Base-by-base conservation (phyloP, 2,888 invertebrate genomes). In the Stenotaenia linearis region DNA sequence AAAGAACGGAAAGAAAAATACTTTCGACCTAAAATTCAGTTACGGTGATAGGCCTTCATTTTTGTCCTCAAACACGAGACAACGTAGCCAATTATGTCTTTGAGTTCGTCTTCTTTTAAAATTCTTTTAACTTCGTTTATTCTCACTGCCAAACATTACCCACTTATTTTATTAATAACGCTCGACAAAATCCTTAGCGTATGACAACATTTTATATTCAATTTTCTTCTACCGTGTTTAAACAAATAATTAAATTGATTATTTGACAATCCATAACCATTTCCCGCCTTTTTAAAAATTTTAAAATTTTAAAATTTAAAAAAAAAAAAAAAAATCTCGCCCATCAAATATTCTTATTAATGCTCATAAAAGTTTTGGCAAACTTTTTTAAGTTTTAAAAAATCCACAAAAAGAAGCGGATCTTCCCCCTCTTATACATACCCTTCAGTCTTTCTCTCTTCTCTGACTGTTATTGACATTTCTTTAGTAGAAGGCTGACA, bases 391-490 rank as follows among this genome's bases (percentile, higher is more conserved):
- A 21, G 5, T 12, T 40, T 40, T 40, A 12, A n/a, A 5, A 15
- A 5, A 61, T 25, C 28, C 25, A 61, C 61, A 61, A 25, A 61
- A 23, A 23, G 23, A 61, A 61, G 28, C 61, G 25, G 61, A 61
- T 61, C 61, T 23, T 61, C 25, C 25, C 61, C 25, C 61, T 28
- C 61, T 61, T 61, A 45, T 45, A 61, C 61, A 61, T 61, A 61
- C 61, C 61, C 61, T 61, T 61, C 61, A 61, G 61, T 61, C 61
- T 61, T 61, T 61, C 61, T 61, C 61, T 61, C 23, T 28, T 61
- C 61, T 61, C 61, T 61, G 61, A 61, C 61, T 61, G 61, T 61
- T 61, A 61, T 61, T 61, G 61, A 61, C 61, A 61, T 61, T 61
- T 61, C 61, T 61, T 61, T 61, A 61, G 61, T 28, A 61, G 61